phyloP scores from a whole-genome alignment of 2,113 vertebrate species.

The Oryzias melastigma region DNA sequence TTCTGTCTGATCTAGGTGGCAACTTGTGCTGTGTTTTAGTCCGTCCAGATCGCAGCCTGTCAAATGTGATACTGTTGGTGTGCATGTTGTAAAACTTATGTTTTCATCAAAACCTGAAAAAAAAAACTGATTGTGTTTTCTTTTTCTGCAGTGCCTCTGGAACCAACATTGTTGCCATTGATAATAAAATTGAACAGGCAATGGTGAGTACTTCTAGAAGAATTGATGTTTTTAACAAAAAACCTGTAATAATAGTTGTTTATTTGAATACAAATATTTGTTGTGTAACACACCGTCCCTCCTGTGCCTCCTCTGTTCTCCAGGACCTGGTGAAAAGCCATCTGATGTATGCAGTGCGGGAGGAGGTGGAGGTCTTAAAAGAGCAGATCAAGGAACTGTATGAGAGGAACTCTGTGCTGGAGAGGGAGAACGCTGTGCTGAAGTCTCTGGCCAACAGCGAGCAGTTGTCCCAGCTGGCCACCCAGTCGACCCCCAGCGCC shows the following conservation, averaged over 20 bases:
- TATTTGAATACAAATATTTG: too few species aligned
- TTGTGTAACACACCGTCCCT: not conserved
- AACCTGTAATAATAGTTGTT: too few species aligned
- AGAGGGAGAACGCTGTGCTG: slow-evolving; percentile 95
- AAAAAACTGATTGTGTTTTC: not conserved
- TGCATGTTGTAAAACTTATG: too few species aligned
- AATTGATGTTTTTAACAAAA: too few species aligned
- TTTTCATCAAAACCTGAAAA: not conserved
- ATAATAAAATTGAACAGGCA: slow-evolving; percentile 99
- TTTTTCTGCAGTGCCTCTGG: slow-evolving; percentile 84
- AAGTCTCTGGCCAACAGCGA: slow-evolving; percentile 96
- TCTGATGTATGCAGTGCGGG: slow-evolving; percentile 98
- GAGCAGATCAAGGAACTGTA: slow-evolving; percentile 99
- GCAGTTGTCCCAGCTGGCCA: slow-evolving; percentile 91
- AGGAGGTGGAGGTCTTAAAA: slow-evolving; percentile 99
- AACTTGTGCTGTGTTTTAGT: too few species aligned
- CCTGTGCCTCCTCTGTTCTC: not conserved
- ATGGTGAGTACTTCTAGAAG: slow-evolving; percentile 84
- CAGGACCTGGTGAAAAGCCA: slow-evolving; percentile 99
- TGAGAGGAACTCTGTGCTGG: slow-evolving; percentile 98
- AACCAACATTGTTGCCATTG: slow-evolving; percentile 95
- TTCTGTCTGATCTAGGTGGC: too few species aligned
- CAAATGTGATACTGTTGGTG: too few species aligned
- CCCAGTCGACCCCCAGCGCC: slow-evolving; percentile 74
- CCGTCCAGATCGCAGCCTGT: too few species aligned